Base-by-base conservation (phyloP, 2,113 vertebrate genomes). In the Genyomyrus donnyi region DNA sequence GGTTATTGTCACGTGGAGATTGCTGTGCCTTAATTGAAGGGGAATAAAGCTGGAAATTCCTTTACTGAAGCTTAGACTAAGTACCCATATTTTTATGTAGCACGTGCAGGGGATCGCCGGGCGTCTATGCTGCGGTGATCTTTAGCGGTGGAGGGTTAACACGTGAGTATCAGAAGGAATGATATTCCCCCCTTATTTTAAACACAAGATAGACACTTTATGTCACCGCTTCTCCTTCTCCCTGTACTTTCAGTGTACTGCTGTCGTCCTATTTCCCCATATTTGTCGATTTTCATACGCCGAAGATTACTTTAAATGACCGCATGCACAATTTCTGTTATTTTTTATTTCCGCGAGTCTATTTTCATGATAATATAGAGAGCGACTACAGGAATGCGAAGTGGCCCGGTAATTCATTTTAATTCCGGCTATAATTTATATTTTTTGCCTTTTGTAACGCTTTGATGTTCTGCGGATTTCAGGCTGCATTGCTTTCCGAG, bases 401-500 rank as follows among this genome's bases (percentile, higher is more conserved):
- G 24, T 80, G 85, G 31, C 86, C 90, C 35, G 88, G 88, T 91
- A 90, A 92, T 93, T 92, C 88, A 80, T 66, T 89, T 91, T 92
- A 91, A 92, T 92, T 92, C 91, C 89, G 17, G 83, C 52, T 91
- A 88, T 90, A 92, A 93, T 92, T 92, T 91, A 91, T 90, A 88
- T 85, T 90, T 85, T 87, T 45, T 21, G 48, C 48, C 53, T 48
- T 77, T 77, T 91, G 80, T 85, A 90, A 62, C 88, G 58, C 56
- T 89, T 83, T 91, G 90, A 27, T 91, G 89, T 90, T 90, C 74
- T 89, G 80, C 56, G 89, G 74, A 80, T 91, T 90, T 92, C 88
- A 88, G 89, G 88, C 90, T 88, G 91, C 90, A 74, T 89, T 91
- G 91, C 53, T 89, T 88, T 90, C 85, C 80, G 46, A 87, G 49